A percentile compares a stretch with the other conserved stretches of the same genome.
phyloP scores from a whole-genome alignment of 2,113 vertebrate species.

The Peromyscus maniculatus region DNA sequence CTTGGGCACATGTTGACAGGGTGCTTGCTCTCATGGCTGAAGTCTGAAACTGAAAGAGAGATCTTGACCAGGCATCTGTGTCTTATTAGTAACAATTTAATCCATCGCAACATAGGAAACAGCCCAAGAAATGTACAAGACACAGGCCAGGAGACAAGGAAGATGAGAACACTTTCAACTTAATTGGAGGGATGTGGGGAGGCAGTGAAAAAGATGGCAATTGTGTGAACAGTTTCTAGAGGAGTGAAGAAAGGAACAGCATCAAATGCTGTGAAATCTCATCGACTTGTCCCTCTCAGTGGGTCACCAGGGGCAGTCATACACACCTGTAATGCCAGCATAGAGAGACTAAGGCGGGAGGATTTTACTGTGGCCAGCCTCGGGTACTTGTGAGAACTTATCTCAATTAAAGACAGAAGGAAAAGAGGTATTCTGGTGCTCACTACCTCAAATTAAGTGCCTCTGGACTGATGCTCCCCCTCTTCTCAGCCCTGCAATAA shows the following conservation, averaged over 20 bases:
- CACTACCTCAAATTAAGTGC: constrained; percentile 36
- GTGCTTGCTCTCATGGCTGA: neutral
- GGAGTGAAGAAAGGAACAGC: neutral
- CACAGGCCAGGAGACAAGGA: neutral
- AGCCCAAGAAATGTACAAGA: neutral
- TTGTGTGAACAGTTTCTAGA: neutral
- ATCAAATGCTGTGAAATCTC: neutral
- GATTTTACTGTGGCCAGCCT: neutral
- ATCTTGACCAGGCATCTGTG: neutral
- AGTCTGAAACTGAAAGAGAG: neutral
- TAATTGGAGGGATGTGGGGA: neutral
- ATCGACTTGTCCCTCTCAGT: neutral
- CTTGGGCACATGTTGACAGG: neutral
- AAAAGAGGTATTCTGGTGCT: neutral
- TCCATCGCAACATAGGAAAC: constrained; percentile 27
- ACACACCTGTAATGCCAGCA: neutral
- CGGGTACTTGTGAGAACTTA: neutral
- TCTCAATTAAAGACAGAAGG: neutral
- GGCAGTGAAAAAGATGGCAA: neutral
- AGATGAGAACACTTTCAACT: neutral
- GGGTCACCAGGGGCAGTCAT: neutral
- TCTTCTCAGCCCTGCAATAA: constrained; percentile 31
- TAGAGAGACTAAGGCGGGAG: neutral
- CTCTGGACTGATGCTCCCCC: neutral
- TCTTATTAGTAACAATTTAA: neutral